phyloP scores from a whole-genome alignment of 37 sponge, comb jelly and placozoan genomes.

The Oscarella lobularis region DNA sequence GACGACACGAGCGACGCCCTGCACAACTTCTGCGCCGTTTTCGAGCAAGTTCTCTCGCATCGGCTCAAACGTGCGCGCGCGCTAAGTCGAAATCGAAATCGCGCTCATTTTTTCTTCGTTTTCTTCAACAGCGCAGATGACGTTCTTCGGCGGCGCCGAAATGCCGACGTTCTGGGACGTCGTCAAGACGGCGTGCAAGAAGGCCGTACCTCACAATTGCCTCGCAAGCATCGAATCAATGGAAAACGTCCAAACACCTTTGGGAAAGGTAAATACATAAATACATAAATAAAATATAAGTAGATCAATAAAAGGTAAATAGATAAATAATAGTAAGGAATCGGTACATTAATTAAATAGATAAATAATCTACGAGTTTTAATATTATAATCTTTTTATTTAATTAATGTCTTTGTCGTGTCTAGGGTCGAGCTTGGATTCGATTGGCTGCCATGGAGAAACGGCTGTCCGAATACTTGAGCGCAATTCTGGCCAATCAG shows the following conservation, averaged over 20 bases:
- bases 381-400: slow-evolving; percentile 5
- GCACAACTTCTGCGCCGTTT: slow-evolving; percentile 16
- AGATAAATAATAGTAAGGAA: background rate
- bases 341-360: background rate
- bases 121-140: background rate
- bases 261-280: slow-evolving; percentile 18
- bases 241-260: slow-evolving; percentile 12
- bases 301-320: background rate
- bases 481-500: slow-evolving; percentile 8
- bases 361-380: slow-evolving; percentile 6
- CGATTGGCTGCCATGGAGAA: slow-evolving; percentile 30
- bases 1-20: slow-evolving; percentile 18
- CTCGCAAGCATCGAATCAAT: slow-evolving; percentile 13
- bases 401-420: background rate
- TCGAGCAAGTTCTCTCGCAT: slow-evolving; percentile 13
- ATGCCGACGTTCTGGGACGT: slow-evolving; percentile 16
- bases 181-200: slow-evolving; percentile 19
- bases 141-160: background rate
- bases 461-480: slow-evolving; percentile 23
- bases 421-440: slow-evolving; percentile 26
- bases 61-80: slow-evolving; percentile 11
- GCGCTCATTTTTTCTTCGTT: background rate
- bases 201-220: slow-evolving; percentile 22
- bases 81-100: background rate
- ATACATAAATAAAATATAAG: background rate